phyloP scores from a whole-genome alignment of 2,888 invertebrate species.

The Trissoscelio sp. region DNA sequence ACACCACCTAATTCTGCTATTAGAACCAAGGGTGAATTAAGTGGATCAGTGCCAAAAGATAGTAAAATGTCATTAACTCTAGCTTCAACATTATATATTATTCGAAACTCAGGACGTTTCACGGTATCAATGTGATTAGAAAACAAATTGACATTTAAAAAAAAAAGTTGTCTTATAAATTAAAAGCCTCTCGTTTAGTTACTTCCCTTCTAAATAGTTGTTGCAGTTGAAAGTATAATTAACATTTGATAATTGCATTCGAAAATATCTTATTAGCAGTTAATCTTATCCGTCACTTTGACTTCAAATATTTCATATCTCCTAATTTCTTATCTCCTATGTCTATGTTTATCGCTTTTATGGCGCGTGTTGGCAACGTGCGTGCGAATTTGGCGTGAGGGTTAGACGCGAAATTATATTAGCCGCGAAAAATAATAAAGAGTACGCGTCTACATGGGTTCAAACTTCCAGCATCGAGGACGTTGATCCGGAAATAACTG shows the following conservation, averaged over 20 bases:
- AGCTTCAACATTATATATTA: constrained; percentile 21
- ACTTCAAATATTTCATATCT: constrained; percentile 14
- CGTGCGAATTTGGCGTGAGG: constrained; percentile 28
- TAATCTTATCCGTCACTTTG: constrained; percentile 5
- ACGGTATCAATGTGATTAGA: neutral
- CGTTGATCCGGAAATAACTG: constrained; percentile 77
- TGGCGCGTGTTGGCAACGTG: constrained; percentile 24
- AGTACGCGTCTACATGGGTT: constrained; percentile 49
- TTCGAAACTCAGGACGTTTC: neutral
- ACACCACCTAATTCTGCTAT: constrained; percentile 63
- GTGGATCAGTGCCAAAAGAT: constrained; percentile 64
- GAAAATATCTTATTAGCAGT: neutral
- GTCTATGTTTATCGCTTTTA: constrained; percentile 58
- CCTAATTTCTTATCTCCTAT: constrained; percentile 18
- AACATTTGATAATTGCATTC: neutral
- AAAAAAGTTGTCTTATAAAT: neutral
- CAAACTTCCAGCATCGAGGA: constrained; percentile 67
- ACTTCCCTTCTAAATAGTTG: neutral
- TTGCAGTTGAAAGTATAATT: neutral
- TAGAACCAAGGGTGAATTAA: constrained; percentile 69
- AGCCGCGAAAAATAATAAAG: constrained; percentile 64
- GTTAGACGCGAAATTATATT: constrained; percentile 59
- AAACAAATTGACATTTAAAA: neutral
- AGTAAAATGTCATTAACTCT: constrained; percentile 59
- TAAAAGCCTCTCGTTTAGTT: neutral